phyloP scores from a whole-genome alignment of 2,888 invertebrate genomes.

The Cosmia pyralina region DNA sequence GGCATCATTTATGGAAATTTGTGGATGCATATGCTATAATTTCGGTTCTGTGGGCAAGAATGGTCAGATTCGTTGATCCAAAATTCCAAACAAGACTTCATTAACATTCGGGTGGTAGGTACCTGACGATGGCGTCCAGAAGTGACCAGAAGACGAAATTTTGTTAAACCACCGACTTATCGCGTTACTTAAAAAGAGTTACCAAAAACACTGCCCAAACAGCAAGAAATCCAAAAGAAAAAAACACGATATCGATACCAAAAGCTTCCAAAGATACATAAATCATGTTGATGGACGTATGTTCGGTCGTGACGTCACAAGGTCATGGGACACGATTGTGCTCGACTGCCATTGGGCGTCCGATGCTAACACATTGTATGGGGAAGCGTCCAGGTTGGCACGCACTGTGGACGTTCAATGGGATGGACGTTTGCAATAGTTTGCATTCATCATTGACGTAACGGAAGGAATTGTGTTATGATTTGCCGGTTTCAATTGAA shows the following conservation, averaged over 20 bases:
- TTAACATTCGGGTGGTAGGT: slow-evolving; percentile 8
- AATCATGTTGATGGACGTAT: slow-evolving; percentile 75
- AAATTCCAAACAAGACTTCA: slow-evolving; percentile 12
- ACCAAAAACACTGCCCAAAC: not conserved
- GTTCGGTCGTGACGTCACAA: slow-evolving; percentile 66
- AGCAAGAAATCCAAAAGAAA: slow-evolving; percentile 14
- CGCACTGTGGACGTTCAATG: slow-evolving; percentile 44
- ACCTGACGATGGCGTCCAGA: not conserved
- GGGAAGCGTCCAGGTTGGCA: slow-evolving; percentile 14
- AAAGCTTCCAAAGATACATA: slow-evolving; percentile 62
- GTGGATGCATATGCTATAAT: slow-evolving; percentile 63
- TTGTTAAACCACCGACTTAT: not conserved
- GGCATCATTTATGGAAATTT: slow-evolving; percentile 80
- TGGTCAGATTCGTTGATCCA: slow-evolving; percentile 5
- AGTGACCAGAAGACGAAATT: not conserved
- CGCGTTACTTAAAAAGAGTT: not conserved
- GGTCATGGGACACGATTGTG: slow-evolving; percentile 64
- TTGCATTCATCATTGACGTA: slow-evolving; percentile 47
- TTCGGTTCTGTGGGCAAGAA: slow-evolving; percentile 10
- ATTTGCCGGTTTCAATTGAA: slow-evolving; percentile 56
- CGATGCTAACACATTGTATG: slow-evolving; percentile 34
- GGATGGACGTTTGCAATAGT: slow-evolving; percentile 50
- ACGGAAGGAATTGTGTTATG: slow-evolving; percentile 45
- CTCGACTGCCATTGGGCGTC: slow-evolving; percentile 24
- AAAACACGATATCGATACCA: slow-evolving; percentile 35